Base-by-base conservation (phyloP, 2,113 vertebrate genomes). In the Vombatus ursinus region DNA sequence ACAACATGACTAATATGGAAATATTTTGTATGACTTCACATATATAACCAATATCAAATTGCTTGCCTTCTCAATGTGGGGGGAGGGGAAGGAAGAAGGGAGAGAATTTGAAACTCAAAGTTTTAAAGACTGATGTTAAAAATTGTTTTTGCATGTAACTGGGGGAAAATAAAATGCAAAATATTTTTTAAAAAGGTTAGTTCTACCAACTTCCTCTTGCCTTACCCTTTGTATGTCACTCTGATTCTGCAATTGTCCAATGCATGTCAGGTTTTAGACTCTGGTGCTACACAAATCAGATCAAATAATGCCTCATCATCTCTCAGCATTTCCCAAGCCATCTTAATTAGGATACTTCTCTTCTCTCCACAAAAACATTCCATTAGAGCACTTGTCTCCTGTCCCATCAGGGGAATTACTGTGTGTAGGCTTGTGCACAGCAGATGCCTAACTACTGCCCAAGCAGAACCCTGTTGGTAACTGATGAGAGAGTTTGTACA, bases 311-410 rank as follows among this genome's bases (percentile, higher is more conserved):
- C 51, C 91, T 91, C 92, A 90, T 24, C 94, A 93, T 68, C 93
- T 97, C 93, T 84, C 68, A 84, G n/a, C 37, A 90, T 50, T 92
- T 57, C 48, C 0, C 0, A 54, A 90, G 68, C 0, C 50, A 61
- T 89, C 68, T 95, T 96, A 95, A 96, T 94, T 91, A 96, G 89
- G 52, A 61, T 84, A 91, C 93, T 96, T 97, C 92, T n/a, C n/a
- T n/a, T n/a, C n/a, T 61, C 52, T 94, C 52, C 89, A 47, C 92
- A 96, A 95, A 97, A 95, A 93, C 0, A 24, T 28, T n/a, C 95
- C 37, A 48, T 93, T 84, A 95, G 11, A 47, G 49, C 0, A 25
- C 50, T 94, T 61, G n/a, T 77, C 90, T 93, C 94, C 91, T 49
- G 92, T 95, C 50, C 53, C 77, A 8, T 52, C 44, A 2, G 52